Evolutionary conservation across 53 echinoderm and acorn worm species (phyloP), one percentile per base, ranked within the genome.

Genomic region (Henricia sp.): DNA sequence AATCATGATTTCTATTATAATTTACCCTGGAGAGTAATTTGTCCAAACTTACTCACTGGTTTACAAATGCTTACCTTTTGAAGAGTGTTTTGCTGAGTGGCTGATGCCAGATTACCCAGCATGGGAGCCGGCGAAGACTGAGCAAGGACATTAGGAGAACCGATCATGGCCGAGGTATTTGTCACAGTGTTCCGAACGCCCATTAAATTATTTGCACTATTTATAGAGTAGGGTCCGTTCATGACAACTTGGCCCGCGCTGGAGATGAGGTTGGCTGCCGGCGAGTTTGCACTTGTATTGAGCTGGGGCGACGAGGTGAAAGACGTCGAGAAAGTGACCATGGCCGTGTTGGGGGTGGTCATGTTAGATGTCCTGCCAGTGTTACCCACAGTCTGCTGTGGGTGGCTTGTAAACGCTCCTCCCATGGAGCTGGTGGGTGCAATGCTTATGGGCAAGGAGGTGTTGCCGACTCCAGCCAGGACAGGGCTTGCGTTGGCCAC

Each of bases 401-500:
- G 56, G 53, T 54, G 66, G 67, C 54, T 63, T 74, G 72, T 67
- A 50, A 80, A 86, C 53, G 85, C 72, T 44, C 86, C 80, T 64
- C 73, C 85, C n/a, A 77, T 23, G 50, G 78, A 80, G 87, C 74
- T 82, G 56, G 73, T 84, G 19, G 89, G 74, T 55, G 84, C 83
- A 69, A 93, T 44, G 60, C 72, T 93, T 46, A 90, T 93, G 71
- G 93, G 90, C 90, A 93, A 71, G 10, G 90, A 43, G 68, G 88
- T 84, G 65, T n/a, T n/a, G n/a, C 83, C 83, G 46, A 50, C 68
- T 50, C 74, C 82, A 36, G 54, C 66, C 66, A 65, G 37, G 4
- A 43, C 84, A 11, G 67, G 83, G 58, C 89, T 83, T 24, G 66
- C 83, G 39, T 68, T n/a, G n/a, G n/a, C n/a, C n/a, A 67, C 68